phyloP scores from a whole-genome alignment of 37 sponge, comb jelly and placozoan species.

The Cliona cf. orientalis region DNA sequence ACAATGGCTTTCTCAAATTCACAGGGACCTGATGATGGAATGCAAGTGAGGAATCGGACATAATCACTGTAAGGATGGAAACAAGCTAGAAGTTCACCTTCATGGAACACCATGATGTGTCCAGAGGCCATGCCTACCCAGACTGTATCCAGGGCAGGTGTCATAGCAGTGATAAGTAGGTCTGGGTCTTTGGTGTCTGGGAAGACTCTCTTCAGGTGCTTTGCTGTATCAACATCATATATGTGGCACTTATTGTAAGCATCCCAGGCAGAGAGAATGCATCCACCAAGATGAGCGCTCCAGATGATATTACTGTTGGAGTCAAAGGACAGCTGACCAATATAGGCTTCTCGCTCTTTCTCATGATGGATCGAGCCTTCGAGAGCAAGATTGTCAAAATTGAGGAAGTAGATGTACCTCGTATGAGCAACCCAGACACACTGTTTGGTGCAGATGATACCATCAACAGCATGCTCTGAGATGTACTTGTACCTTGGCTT shows the following conservation, averaged over 20 bases:
- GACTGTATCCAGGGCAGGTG: conserved; percentile 69
- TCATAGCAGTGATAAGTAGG: conserved; percentile 59
- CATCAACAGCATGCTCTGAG: conserved; percentile 61
- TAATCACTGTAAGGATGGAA: conserved; percentile 72
- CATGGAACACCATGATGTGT: conserved; percentile 66
- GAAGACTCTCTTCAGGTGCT: neutral
- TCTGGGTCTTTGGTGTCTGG: conserved; percentile 8
- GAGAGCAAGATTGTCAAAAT: conserved; percentile 41
- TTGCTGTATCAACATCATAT: conserved; percentile 29
- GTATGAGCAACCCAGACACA: conserved; percentile 68
- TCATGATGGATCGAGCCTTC: conserved; percentile 17
- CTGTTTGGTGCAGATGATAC: conserved; percentile 30
- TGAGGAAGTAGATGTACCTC: conserved; percentile 50
- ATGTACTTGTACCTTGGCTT: conserved; percentile 47
- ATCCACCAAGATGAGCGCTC: conserved; percentile 70
- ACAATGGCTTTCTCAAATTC: conserved; percentile 75
- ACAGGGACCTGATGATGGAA: conserved; percentile 61
- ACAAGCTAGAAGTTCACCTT: conserved; percentile 47
- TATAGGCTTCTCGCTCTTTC: conserved; percentile 17
- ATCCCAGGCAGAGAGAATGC: conserved; percentile 61
- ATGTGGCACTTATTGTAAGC: conserved; percentile 25
- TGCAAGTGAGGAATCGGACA: conserved; percentile 65
- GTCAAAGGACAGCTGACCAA: conserved; percentile 48
- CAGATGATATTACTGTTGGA: conserved; percentile 49
- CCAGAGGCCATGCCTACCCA: conserved; percentile 85